Conservation (phyloP, 2,797 vertebrate genomes). For the Tolypeutes matacus region DNA sequence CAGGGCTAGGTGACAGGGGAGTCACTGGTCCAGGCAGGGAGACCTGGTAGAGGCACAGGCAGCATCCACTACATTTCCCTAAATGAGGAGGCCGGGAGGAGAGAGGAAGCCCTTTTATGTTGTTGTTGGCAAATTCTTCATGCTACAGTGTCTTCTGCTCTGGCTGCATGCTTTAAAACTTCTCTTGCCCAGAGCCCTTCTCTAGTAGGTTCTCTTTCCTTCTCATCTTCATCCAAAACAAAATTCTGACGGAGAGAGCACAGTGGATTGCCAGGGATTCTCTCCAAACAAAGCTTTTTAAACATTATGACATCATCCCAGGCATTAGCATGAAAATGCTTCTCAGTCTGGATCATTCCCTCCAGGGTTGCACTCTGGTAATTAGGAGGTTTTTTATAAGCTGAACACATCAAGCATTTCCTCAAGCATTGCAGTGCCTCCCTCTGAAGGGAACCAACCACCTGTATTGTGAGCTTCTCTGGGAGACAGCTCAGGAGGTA, state of each 20-base stretch:
- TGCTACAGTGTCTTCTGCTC: background rate
- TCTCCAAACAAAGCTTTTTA: constrained; percentile 43
- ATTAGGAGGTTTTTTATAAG: background rate
- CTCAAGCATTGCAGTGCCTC: background rate
- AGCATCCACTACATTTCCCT: background rate
- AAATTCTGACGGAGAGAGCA: background rate
- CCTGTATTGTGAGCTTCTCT: background rate
- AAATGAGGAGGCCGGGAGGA: background rate
- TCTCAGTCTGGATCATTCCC: background rate
- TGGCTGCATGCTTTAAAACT: background rate
- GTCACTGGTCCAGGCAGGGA: background rate
- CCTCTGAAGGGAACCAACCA: background rate
- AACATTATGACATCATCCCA: constrained; percentile 51
- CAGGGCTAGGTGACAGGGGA: background rate
- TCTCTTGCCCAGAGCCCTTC: background rate
- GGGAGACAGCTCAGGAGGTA: background rate
- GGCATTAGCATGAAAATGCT: constrained; percentile 7
- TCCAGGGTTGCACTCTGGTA: background rate
- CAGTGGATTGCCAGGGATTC: background rate
- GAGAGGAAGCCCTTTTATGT: background rate
- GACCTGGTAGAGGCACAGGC: rapidly evolving
- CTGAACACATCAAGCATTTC: background rate
- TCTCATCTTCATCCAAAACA: constrained; percentile 18
- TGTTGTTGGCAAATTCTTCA: background rate
- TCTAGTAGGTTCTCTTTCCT: background rate